Percentiles rank a stretch among this genome's conserved stretches.
Evolutionary conservation across 2,797 vertebrate species (phyloP).

Genomic region (Anguilla pacifica): DNA sequence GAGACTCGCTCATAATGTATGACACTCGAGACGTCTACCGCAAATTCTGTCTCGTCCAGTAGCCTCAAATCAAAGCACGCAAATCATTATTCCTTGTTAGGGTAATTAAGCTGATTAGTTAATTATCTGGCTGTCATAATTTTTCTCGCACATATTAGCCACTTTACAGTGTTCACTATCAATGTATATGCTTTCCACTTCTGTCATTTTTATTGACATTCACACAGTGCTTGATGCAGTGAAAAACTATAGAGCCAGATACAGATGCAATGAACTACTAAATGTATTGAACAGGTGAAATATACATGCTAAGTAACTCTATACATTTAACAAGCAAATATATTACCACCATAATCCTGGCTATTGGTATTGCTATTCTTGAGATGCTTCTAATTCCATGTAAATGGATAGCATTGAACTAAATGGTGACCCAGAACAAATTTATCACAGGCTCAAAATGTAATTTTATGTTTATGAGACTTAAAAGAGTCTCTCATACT

Average conservation of each 20-base stretch:
- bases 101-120: not conserved
- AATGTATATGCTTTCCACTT: too few relatives aligned
- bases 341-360: not conserved
- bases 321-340: not conserved
- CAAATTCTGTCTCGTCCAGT: not conserved
- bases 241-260: not conserved
- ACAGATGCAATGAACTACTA: not conserved
- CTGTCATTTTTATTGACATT: too few relatives aligned
- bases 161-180: not conserved
- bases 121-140: not conserved
- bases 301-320: not conserved
- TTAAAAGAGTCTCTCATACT: not conserved
- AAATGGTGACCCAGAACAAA: not conserved
- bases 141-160: not conserved
- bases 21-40: not conserved
- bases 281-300: not conserved
- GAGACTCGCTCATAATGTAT: not conserved
- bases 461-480: not conserved
- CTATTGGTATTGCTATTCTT: not conserved
- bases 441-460: not conserved
- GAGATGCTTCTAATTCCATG: not conserved
- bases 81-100: not conserved
- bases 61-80: not conserved
- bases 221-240: not conserved
- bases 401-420: not conserved